Evolutionary conservation across 2,797 vertebrate species (phyloP), one percentile per base, ranked within the genome.

Genomic region (Poecilia gillii): DNA sequence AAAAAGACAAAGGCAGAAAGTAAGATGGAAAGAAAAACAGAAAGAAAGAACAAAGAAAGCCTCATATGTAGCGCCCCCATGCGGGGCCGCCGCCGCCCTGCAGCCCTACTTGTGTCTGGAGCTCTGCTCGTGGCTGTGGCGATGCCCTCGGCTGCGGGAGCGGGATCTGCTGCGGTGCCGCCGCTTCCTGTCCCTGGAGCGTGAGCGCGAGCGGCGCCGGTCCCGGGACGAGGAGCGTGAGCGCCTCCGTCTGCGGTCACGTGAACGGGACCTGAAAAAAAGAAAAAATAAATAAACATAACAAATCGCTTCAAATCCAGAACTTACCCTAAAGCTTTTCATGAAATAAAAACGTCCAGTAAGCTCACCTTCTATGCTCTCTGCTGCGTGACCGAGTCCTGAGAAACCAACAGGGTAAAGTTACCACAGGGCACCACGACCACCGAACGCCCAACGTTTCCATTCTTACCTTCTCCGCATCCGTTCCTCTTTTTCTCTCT

Each of bases 331-430:
- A 3, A 36, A 33, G 55, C 9, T 59, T n/a, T 11, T 49, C 47
- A 49, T 49, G 47, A 49, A 2, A 20, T 3, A 25, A 53, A 55
- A 57, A 0, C 9, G 13, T n/a, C n/a, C 47, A 49, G 18, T 2
- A 4, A 53, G 55, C 93, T 89, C 73, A 98, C 98, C 98, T 96
- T 94, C 90, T 96, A 28, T 96, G 97, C 88, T 99, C 98, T 93
- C 94, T 95, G 68, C 97, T 99, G 88, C 95, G 96, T 84, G 98
- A 98, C 92, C 94, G 97, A 92, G 97, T 98, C 93, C 97, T 99
- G 77, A 14, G 36, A 86, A 85, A 11, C 71, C 5, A 3, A 20
- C 20, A 71, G 20, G 49, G 6, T 7, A 7, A 51, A 2, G 6
- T 51, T 14, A 2, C 28, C 25, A 31, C 28, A 0, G 1, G 0